A percentile compares a stretch with the other conserved stretches of the same genome.
phyloP scores from a whole-genome alignment of 2,888 invertebrate genomes.

The Orthosia gothica region DNA sequence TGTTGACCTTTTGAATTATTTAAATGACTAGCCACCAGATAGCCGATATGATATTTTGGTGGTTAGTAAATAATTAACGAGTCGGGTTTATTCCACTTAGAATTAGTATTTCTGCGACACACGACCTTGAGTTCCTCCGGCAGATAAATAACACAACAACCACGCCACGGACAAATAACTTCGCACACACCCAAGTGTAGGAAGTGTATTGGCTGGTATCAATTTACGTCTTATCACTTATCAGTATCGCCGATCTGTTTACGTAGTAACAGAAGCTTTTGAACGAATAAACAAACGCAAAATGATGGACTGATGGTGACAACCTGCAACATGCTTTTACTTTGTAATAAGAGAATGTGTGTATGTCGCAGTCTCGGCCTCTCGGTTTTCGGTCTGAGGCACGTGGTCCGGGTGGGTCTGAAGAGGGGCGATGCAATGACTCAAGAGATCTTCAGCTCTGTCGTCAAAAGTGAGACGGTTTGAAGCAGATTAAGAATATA shows the following conservation, averaged over 20 bases:
- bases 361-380: no score
- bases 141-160: background rate
- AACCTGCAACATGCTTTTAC: background rate
- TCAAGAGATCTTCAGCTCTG: background rate
- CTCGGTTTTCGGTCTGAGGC: background rate
- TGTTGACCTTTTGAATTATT: no score
- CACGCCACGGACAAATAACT: background rate
- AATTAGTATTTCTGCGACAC: background rate
- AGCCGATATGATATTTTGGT: background rate
- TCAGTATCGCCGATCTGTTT: background rate
- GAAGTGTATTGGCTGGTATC: background rate
- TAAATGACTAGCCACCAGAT: no score
- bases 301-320: background rate
- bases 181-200: background rate
- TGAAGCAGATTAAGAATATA: background rate
- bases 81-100: conserved; percentile 11
- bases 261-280: background rate
- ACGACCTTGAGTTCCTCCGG: conserved; percentile 2
- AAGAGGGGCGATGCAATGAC: background rate
- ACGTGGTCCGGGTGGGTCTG: no score
- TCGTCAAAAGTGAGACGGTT: no score
- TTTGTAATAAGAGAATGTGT: background rate
- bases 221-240: background rate
- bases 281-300: background rate
- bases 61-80: conserved; percentile 4